These are phyloP conservation scores for Tupaia tana DNA, from an alignment of 2,113 vertebrate species.

Conservation along the genomic window DNA sequence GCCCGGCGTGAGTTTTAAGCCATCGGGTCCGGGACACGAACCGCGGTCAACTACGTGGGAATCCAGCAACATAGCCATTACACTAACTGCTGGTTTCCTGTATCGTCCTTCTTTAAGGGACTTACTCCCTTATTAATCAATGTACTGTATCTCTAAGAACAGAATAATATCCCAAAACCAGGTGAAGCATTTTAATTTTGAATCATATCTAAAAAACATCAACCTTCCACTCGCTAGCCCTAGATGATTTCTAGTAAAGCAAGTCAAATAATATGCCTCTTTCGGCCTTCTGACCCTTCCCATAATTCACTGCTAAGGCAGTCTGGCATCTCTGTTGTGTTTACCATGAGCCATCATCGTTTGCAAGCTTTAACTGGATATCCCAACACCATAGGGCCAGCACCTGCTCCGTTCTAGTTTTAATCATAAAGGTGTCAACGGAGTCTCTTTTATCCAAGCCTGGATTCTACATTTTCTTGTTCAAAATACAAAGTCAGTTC, in stretches of 20 bases:
- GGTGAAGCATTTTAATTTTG: neutral
- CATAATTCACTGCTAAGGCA: neutral
- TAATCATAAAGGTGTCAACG: neutral
- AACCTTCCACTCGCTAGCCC: neutral
- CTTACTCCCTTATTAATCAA: neutral
- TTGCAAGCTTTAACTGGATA: neutral
- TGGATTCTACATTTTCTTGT: neutral
- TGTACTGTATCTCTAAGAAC: neutral
- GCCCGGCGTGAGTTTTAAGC: too few species aligned
- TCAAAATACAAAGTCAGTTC: neutral
- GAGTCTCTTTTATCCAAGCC: neutral
- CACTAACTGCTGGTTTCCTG: too few species aligned
- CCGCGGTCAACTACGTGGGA: too few species aligned
- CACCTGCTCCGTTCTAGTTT: neutral
- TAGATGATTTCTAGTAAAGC: neutral
- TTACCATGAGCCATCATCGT: neutral
- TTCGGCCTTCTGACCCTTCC: neutral
- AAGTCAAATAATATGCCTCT: neutral
- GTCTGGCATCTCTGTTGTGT: neutral
- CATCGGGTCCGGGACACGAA: too few species aligned
- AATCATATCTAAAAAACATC: neutral
- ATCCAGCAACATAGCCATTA: too few species aligned
- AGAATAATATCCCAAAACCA: neutral
- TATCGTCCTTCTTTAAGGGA: neutral
- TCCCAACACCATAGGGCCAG: neutral